Percentiles rank a stretch among this genome's conserved stretches.
These are phyloP conservation scores for Myotis planiceps DNA, from an alignment of 2,797 vertebrate species.

Conservation along the genomic window DNA sequence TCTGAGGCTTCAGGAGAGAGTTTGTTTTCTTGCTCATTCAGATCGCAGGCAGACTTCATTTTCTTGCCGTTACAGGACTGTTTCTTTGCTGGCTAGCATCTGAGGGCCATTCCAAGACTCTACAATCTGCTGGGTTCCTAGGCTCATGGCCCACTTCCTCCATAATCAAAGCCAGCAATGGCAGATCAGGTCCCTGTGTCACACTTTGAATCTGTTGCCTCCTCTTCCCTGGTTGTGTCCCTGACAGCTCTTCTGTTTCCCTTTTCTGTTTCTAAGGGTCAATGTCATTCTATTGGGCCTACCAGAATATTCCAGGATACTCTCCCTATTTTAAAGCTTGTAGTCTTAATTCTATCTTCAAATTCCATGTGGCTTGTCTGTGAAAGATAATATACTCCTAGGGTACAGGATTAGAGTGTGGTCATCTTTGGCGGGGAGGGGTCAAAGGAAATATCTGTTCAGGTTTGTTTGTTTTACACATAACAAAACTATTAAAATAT, in stretches of 20 bases:
- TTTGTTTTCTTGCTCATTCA: neutral
- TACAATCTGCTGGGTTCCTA: neutral
- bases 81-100: neutral
- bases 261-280: neutral
- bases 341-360: neutral
- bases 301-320: neutral
- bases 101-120: neutral
- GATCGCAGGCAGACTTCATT: neutral
- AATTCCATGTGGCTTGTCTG: neutral
- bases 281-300: neutral
- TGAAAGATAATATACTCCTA: neutral
- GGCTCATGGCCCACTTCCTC: neutral
- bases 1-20: neutral
- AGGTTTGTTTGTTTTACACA: neutral
- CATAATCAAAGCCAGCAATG: neutral
- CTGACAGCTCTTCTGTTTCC: neutral
- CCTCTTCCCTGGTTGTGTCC: neutral
- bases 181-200: neutral
- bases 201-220: neutral
- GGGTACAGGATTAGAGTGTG: neutral
- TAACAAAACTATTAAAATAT: neutral
- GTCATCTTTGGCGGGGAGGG: rapidly evolving
- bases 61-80: neutral
- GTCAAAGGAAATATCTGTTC: neutral
- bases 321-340: neutral